phyloP scores from a whole-genome alignment of 2,113 vertebrate genomes.

The Psophia crepitans region DNA sequence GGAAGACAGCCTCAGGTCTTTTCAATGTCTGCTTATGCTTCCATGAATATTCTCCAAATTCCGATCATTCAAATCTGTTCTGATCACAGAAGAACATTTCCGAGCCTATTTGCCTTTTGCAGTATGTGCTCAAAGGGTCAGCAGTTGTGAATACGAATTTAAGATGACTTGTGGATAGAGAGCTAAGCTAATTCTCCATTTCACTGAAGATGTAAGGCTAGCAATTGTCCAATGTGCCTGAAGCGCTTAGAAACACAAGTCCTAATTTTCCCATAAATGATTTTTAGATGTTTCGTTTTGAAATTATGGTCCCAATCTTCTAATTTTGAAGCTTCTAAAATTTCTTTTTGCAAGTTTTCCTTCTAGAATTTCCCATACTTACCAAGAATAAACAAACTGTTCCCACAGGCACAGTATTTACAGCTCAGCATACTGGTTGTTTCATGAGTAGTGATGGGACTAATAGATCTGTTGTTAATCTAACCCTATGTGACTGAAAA shows the following conservation, averaged over 20 bases:
- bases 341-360: not conserved
- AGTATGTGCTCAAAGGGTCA: not conserved
- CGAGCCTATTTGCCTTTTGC: not conserved
- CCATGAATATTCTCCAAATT: slow-evolving; percentile 29
- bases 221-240: not conserved
- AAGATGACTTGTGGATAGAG: not conserved
- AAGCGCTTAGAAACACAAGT: not conserved
- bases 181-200: not conserved
- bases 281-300: not conserved
- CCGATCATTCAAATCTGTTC: not conserved
- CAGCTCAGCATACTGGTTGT: not conserved
- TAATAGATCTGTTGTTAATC: not conserved
- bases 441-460: not conserved
- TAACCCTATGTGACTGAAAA: not conserved
- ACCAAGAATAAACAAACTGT: not conserved
- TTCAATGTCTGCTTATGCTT: not conserved
- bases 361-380: not conserved
- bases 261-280: not conserved
- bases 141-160: not conserved
- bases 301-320: not conserved
- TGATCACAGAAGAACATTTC: slow-evolving; percentile 16
- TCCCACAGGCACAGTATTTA: not conserved
- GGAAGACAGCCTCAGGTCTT: not conserved
- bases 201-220: not conserved
- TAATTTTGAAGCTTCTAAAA: not conserved